Conservation (phyloP, 2,797 vertebrate species). For the Catostomus latipinnis region DNA sequence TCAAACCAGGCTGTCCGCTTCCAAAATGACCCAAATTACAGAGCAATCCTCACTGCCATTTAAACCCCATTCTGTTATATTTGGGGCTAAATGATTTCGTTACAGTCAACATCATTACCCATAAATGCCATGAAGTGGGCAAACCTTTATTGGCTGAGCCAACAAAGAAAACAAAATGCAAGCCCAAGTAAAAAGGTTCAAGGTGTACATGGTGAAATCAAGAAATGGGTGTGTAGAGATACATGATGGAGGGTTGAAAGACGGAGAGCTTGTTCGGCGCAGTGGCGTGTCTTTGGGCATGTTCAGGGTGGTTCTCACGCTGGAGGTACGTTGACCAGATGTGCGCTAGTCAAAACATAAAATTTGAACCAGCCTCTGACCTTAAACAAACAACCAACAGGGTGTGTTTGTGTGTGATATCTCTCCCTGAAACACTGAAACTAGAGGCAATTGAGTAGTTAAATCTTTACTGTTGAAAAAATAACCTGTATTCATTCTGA, state of each 20-base stretch:
- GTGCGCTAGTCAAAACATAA: constrained; percentile 16
- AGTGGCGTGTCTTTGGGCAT: not conserved
- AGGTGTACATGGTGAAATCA: not conserved
- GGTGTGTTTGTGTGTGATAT: not conserved
- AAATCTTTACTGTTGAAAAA: too few species aligned
- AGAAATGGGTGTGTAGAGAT: not conserved
- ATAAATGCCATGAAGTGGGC: constrained; percentile 11
- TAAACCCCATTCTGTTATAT: constrained; percentile 11
- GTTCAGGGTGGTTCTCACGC: not conserved
- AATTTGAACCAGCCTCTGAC: not conserved
- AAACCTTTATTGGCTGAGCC: not conserved
- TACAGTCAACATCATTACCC: constrained; percentile 12
- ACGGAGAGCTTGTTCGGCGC: not conserved
- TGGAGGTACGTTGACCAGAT: not conserved
- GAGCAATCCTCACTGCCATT: constrained; percentile 30
- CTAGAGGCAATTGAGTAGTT: too few species aligned
- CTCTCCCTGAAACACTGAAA: too few species aligned
- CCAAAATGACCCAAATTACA: constrained; percentile 38
- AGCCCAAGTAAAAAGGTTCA: not conserved
- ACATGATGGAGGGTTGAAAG: not conserved
- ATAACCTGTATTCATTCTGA: too few species aligned
- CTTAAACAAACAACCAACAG: not conserved
- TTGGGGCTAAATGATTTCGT: constrained; percentile 23
- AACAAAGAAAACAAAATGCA: not conserved
- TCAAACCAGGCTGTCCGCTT: not conserved